phyloP scores from a whole-genome alignment of 1,140 invertebrate genomes.

The Cardiocondyla obscurior region DNA sequence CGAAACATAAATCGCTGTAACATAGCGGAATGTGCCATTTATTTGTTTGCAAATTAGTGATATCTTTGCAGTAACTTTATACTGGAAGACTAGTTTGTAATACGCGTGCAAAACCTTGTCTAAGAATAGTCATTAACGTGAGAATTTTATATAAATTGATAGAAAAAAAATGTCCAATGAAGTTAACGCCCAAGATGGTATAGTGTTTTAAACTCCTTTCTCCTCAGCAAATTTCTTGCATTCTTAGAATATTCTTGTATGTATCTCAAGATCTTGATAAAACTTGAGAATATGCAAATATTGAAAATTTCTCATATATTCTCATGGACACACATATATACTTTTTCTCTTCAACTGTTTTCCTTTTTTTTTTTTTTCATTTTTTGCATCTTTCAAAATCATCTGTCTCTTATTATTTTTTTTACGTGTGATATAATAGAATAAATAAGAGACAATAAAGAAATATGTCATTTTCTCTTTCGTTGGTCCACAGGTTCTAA shows the following conservation, averaged over 20 bases:
- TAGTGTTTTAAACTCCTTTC: not conserved
- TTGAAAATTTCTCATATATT: not conserved
- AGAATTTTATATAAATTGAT: not conserved
- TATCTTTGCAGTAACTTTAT: not conserved
- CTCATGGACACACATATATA: not conserved
- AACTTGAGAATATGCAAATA: not conserved
- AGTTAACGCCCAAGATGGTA: not conserved
- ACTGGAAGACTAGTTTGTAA: not conserved
- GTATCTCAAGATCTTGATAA: not conserved
- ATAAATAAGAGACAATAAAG: not conserved
- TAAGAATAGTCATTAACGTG: not conserved
- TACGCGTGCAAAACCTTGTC: not conserved
- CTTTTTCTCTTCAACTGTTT: not conserved
- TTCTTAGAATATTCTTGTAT: not conserved
- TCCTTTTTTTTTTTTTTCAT: not conserved
- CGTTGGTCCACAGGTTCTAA: not conserved
- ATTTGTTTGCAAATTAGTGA: slow-evolving; percentile 40
- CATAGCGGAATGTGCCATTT: slow-evolving; percentile 7
- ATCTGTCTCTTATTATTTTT: not conserved
- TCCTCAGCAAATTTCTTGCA: not conserved
- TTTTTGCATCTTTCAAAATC: not conserved
- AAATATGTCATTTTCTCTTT: not conserved
- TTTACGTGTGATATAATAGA: too few species aligned
- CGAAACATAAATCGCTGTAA: not conserved
- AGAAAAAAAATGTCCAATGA: not conserved